A percentile compares a stretch with the other conserved stretches of the same genome.
Conservation (phyloP, 1,140 invertebrate species). For the Drosophila baimaii region DNA sequence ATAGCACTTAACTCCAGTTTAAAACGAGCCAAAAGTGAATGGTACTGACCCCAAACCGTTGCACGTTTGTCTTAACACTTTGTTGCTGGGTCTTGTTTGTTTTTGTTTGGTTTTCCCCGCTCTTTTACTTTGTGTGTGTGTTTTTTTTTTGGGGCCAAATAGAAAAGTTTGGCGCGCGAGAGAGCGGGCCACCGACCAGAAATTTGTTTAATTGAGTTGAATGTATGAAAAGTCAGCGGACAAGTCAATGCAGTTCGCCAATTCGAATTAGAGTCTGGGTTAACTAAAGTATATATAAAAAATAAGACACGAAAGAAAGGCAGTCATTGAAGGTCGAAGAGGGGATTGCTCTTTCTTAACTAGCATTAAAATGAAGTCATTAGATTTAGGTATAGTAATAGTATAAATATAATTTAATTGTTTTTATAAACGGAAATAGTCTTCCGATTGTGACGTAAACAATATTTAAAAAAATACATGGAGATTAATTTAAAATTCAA, state of each 20-base stretch:
- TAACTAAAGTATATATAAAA: conserved; percentile 30
- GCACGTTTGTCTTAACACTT: conserved; percentile 82
- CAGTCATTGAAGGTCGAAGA: conserved; percentile 1
- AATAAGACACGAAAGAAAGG: conserved; percentile 38
- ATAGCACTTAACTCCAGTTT: conserved; percentile 82
- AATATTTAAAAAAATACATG: too few relatives aligned
- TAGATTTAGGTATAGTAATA: too few relatives aligned
- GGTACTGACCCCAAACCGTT: conserved; percentile 82
- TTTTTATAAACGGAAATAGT: too few relatives aligned
- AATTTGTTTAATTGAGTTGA: conserved; percentile 80
- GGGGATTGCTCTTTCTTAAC: conserved; percentile 1
- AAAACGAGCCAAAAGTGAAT: conserved; percentile 82
- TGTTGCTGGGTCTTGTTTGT: conserved; percentile 76
- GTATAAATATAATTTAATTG: too few relatives aligned
- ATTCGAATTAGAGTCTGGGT: conserved; percentile 63
- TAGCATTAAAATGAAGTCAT: too few relatives aligned
- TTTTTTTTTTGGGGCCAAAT: conserved; percentile 63
- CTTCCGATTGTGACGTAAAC: too few relatives aligned
- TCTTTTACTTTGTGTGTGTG: conserved; percentile 36
- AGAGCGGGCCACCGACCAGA: conserved; percentile 63
- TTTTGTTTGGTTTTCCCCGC: conserved; percentile 31
- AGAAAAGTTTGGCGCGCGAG: conserved; percentile 68
- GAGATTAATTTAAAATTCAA: too few relatives aligned
- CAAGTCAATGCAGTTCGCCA: conserved; percentile 68
- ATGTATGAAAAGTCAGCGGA: conserved; percentile 72